phyloP scores from a whole-genome alignment of 64 coral and sea anemone genomes.

The Stichodactyla mertensii region DNA sequence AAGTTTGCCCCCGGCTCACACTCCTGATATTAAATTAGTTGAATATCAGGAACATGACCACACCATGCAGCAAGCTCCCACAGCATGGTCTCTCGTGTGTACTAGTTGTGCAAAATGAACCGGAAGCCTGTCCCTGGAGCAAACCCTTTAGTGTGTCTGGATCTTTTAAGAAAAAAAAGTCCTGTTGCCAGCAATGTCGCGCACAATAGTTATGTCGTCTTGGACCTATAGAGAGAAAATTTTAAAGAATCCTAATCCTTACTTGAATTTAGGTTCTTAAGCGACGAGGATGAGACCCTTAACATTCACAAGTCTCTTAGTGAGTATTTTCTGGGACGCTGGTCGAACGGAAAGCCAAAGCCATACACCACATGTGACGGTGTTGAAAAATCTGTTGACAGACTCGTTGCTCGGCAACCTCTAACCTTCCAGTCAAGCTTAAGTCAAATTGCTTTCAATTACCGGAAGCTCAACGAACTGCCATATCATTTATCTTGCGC shows the following conservation, averaged over 20 bases:
- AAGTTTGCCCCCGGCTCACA: no score
- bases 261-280: conserved; percentile 37
- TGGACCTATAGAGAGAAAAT: no score
- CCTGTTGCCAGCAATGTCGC: no score
- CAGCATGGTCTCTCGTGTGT: no score
- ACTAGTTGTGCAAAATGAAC: no score
- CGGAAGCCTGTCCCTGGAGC: no score
- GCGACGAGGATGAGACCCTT: conserved; percentile 20
- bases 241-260: background rate
- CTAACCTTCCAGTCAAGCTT: conserved; percentile 32
- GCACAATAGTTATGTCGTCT: no score
- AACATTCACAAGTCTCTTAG: conserved; percentile 44
- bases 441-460: conserved; percentile 35
- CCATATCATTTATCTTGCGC: conserved; percentile 39
- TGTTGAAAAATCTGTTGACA: conserved; percentile 8
- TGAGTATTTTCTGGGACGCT: conserved; percentile 70
- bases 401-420: conserved; percentile 43
- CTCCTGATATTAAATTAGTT: no score
- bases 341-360: conserved; percentile 66
- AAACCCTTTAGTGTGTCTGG: no score
- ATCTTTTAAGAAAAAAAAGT: no score
- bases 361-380: conserved; percentile 21
- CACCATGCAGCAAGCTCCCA: no score
- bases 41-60: no score
- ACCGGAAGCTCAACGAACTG: conserved; percentile 53